These are phyloP conservation scores for Cephalotes varians DNA, from an alignment of 2,888 invertebrate species.

Conservation along the genomic window DNA sequence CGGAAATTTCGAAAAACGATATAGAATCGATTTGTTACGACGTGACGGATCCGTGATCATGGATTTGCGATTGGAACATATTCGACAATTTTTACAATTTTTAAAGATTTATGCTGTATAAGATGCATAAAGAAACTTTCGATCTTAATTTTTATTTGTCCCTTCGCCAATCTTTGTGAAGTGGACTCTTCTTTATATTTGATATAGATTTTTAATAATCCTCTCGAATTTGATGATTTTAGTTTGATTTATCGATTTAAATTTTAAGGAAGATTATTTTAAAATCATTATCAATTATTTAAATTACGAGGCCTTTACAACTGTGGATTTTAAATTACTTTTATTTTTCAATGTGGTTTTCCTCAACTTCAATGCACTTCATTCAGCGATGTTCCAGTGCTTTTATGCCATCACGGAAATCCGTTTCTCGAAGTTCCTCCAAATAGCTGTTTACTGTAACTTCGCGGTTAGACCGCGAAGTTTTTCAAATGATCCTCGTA, in stretches of 20 bases:
- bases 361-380: too few relatives aligned
- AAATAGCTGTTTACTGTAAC: too few relatives aligned
- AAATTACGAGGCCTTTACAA: too few relatives aligned
- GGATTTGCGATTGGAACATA: neutral
- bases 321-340: neutral
- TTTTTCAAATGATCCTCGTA: too few relatives aligned
- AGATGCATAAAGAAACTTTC: neutral
- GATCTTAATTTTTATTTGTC: neutral
- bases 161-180: neutral
- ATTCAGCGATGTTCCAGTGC: too few relatives aligned
- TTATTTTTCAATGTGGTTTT: too few relatives aligned
- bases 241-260: neutral
- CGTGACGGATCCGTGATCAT: neutral
- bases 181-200: neutral
- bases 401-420: too few relatives aligned
- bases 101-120: neutral
- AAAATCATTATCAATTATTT: neutral
- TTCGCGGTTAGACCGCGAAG: too few relatives aligned
- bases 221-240: neutral
- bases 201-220: neutral
- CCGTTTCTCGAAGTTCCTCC: too few relatives aligned
- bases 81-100: neutral
- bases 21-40: constrained; percentile 10
- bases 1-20: neutral
- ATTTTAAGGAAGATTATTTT: neutral